Evolutionary conservation across 1,140 invertebrate genomes (phyloP).

Genomic region (Drosophila sechellia): DNA sequence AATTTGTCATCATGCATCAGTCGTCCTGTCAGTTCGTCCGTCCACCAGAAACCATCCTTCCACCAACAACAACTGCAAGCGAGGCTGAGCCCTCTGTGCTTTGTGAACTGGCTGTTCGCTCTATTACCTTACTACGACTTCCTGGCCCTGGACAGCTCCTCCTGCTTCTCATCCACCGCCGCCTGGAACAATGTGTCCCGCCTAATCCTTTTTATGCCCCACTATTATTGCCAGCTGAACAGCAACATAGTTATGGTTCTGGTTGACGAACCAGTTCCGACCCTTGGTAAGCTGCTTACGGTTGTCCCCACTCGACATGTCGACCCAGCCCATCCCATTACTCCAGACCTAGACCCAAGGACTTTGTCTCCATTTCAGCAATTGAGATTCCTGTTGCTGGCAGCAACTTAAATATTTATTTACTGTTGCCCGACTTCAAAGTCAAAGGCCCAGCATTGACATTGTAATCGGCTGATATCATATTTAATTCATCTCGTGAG

Average conservation of each 20-base stretch:
- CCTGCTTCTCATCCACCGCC: background rate
- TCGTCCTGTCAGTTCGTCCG: slow-evolving; percentile 20
- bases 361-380: slow-evolving; percentile 65
- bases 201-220: slow-evolving; percentile 69
- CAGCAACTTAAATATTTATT: slow-evolving; percentile 64
- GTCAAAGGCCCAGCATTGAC: slow-evolving; percentile 52
- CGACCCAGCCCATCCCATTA: background rate
- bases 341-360: background rate
- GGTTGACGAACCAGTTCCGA: slow-evolving; percentile 48
- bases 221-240: slow-evolving; percentile 55
- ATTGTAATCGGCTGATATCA: slow-evolving; percentile 47
- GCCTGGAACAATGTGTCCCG: slow-evolving; percentile 56
- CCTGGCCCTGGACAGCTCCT: slow-evolving; percentile 27
- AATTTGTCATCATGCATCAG: slow-evolving; percentile 57
- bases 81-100: slow-evolving; percentile 41
- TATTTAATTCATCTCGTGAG: slow-evolving; percentile 28
- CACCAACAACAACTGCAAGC: slow-evolving; percentile 3
- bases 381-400: slow-evolving; percentile 50
- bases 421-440: slow-evolving; percentile 45
- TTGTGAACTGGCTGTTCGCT: slow-evolving; percentile 32
- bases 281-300: slow-evolving; percentile 65
- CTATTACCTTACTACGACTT: slow-evolving; percentile 80
- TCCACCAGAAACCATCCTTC: background rate
- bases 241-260: slow-evolving; percentile 75
- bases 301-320: slow-evolving; percentile 3